A percentile compares a stretch with the other conserved stretches of the same genome.
Conservation (phyloP, 2,113 vertebrate genomes). For the Circaetus cinerascens region DNA sequence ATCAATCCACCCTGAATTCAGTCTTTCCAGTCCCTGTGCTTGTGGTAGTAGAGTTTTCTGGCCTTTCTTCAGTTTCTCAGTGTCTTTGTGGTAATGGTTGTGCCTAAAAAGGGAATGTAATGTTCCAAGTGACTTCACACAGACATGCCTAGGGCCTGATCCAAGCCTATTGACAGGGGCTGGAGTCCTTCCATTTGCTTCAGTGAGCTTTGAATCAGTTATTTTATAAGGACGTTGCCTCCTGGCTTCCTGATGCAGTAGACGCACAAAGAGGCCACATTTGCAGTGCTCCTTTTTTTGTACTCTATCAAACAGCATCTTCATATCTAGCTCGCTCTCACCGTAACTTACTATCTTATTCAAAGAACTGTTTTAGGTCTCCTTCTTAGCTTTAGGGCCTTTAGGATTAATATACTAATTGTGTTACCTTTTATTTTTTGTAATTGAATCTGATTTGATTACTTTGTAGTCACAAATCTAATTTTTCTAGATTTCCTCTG, state of each 20-base stretch:
- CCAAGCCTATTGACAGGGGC: slow-evolving; percentile 57
- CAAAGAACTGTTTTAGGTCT: neutral
- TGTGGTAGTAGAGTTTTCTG: slow-evolving; percentile 49
- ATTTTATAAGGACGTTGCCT: slow-evolving; percentile 51
- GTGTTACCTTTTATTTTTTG: neutral
- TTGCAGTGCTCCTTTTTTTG: neutral
- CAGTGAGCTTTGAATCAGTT: slow-evolving; percentile 51
- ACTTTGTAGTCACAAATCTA: neutral
- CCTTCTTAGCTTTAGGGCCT: neutral
- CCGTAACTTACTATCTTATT: neutral
- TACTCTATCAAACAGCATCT: neutral
- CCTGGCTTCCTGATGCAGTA: slow-evolving; percentile 48
- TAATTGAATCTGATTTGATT: neutral
- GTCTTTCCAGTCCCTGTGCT: slow-evolving; percentile 1
- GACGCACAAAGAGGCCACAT: slow-evolving; percentile 26
- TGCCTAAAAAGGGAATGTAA: slow-evolving; percentile 62
- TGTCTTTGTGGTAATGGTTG: slow-evolving; percentile 47
- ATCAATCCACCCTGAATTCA: slow-evolving; percentile 49
- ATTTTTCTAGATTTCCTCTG: neutral
- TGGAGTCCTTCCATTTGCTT: slow-evolving; percentile 63
- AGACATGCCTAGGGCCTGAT: slow-evolving; percentile 58
- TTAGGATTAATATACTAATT: neutral
- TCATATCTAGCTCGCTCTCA: neutral
- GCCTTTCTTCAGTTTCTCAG: slow-evolving; percentile 51
- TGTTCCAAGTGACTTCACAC: slow-evolving; percentile 66